phyloP scores from a whole-genome alignment of 1,140 invertebrate species.

The Patella vulgata region DNA sequence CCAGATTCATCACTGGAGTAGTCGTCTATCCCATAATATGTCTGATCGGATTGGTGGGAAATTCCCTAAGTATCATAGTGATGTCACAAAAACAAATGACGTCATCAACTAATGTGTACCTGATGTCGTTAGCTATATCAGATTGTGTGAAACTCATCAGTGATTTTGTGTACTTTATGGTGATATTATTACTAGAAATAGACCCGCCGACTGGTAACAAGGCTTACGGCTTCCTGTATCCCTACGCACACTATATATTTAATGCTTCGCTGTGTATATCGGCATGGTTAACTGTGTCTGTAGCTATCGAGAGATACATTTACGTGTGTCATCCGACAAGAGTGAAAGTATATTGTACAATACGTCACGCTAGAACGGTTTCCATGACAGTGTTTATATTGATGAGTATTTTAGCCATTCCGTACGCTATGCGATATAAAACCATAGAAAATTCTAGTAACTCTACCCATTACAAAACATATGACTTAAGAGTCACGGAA shows the following conservation, averaged over 20 bases:
- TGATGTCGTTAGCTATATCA: conserved; percentile 78
- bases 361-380: conserved; percentile 44
- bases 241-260: conserved; percentile 64
- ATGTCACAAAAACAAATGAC: conserved; percentile 78
- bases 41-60: conserved; percentile 78
- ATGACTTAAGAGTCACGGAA: conserved; percentile 45
- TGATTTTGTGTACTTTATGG: conserved; percentile 75
- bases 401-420: conserved; percentile 56
- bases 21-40: conserved; percentile 77
- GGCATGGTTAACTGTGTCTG: conserved; percentile 93
- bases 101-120: conserved; percentile 78
- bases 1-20: conserved; percentile 58
- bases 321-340: conserved; percentile 92
- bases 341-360: conserved; percentile 86
- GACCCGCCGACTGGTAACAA: conserved; percentile 49
- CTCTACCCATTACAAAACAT: conserved; percentile 22
- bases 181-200: conserved; percentile 68
- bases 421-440: conserved; percentile 57
- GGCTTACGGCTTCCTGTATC: conserved; percentile 53
- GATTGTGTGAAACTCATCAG: conserved; percentile 79
- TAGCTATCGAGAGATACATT: conserved; percentile 93
- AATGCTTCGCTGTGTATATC: conserved; percentile 66
- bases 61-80: conserved; percentile 78
- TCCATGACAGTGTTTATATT: conserved; percentile 49
- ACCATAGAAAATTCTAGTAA: conserved; percentile 38